Base-by-base conservation (phyloP, 1,140 invertebrate genomes). In the Harlomillsia oculata region DNA sequence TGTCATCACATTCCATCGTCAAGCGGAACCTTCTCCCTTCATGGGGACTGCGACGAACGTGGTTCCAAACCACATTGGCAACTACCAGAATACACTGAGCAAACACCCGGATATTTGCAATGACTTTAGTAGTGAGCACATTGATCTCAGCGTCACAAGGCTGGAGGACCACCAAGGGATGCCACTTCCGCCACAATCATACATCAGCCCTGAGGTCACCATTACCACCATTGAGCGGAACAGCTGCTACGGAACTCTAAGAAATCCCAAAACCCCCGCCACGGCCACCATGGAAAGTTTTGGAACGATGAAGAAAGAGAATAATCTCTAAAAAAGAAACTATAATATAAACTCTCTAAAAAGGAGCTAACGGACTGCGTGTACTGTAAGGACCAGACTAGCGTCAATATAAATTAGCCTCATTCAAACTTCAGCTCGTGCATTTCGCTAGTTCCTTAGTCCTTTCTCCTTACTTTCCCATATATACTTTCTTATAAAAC, bases 1-100 rank as follows among this genome's bases (percentile, higher is more conserved):
- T 29, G 59, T 65, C 16, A 65, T 65, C 40, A 65, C 63, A 26
- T 65, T 65, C 41, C 63, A 65, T n/a, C 51, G 63, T 20, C 63
- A 62, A 41, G 37, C 54, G 37, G 59, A 65, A 49, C 63, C 59
- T 16, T 59, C 59, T 16, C 59, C 63, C 5, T 61, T 60, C 41
- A 63, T 63, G 62, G 53, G 37, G 5, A 46, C 48, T n/a, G 39
- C 39, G n/a, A 53, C 44, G 23, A 55, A 41, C 16, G 30, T 23
- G 26, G 28, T 48, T 11, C 30, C 49, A 28, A 23, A 44, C 49
- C 46, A 41, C 25, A 53, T 44, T 25, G 41, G 53, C 26, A 25
- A 41, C 39, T 40, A 53, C 25, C 52, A 51, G 32, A 32, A 52
- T 37, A 50, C 46, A 26, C 28, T 57, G 34, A 46, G 29, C 36